phyloP scores from a whole-genome alignment of 2,797 vertebrate species.

The Eidolon dupreanum region DNA sequence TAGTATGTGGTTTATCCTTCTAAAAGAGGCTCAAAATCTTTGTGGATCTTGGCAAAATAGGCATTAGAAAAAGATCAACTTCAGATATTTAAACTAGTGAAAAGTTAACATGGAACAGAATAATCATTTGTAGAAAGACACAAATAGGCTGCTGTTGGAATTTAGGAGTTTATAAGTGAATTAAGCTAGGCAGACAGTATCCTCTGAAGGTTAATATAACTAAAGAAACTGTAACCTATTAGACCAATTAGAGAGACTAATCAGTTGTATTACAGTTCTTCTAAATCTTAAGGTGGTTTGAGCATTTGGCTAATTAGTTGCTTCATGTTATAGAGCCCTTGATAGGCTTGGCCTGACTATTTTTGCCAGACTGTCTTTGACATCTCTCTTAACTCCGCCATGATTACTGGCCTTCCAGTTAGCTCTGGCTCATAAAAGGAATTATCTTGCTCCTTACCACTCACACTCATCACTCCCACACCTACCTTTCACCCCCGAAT shows the following conservation, averaged over 20 bases:
- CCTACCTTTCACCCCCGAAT: not conserved
- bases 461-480: not conserved
- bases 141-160: not conserved
- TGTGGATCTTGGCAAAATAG: not conserved
- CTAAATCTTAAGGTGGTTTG: not conserved
- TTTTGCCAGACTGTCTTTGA: slow-evolving; percentile 5
- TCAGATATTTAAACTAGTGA: slow-evolving; percentile 13
- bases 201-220: not conserved
- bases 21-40: slow-evolving; percentile 31
- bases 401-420: not conserved
- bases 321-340: not conserved
- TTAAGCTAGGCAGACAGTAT: not conserved
- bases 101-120: not conserved
- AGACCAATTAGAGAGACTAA: not conserved
- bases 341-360: not conserved
- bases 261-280: not conserved
- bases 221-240: not conserved
- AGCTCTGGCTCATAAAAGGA: not conserved
- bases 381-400: not conserved
- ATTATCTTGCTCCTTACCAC: not conserved
- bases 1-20: slow-evolving; percentile 24
- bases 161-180: slow-evolving; percentile 35
- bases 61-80: slow-evolving; percentile 7
- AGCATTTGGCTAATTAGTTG: not conserved
- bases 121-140: slow-evolving; percentile 7